phyloP scores from a whole-genome alignment of 2,113 vertebrate species.

The Chaetodon trifascialis region DNA sequence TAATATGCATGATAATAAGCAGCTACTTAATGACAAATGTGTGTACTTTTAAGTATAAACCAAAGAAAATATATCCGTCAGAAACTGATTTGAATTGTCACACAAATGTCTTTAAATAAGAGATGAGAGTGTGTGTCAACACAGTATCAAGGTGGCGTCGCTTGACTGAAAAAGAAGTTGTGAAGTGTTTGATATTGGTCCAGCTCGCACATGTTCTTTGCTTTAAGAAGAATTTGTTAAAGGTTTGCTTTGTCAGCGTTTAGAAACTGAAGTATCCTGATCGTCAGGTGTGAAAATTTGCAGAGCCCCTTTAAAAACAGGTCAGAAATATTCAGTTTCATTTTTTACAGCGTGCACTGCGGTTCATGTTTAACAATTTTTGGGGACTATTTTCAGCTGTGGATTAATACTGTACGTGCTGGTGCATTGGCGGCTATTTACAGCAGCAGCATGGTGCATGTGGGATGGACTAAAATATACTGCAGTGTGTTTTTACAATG shows the following conservation, averaged over 20 bases:
- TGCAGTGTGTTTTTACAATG: neutral
- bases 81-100: neutral
- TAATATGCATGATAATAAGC: too few species aligned
- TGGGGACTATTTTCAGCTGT: conserved; percentile 21
- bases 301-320: neutral
- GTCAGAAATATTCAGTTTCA: too few species aligned
- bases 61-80: neutral
- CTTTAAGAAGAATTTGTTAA: neutral
- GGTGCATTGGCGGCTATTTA: conserved; percentile 5
- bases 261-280: neutral
- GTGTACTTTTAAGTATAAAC: too few species aligned
- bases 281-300: neutral
- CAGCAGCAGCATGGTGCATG: conserved; percentile 2
- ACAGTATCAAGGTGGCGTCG: neutral
- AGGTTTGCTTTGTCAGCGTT: neutral
- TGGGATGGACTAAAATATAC: neutral
- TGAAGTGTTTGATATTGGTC: neutral
- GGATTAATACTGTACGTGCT: neutral
- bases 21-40: too few species aligned
- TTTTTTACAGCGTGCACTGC: neutral
- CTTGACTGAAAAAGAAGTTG: neutral
- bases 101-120: neutral
- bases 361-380: neutral
- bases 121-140: neutral
- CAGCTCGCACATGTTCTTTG: neutral